Evolutionary conservation across 2,888 invertebrate species (phyloP), one percentile per base, ranked within the genome.

Genomic region (Eurytoma californica): DNA sequence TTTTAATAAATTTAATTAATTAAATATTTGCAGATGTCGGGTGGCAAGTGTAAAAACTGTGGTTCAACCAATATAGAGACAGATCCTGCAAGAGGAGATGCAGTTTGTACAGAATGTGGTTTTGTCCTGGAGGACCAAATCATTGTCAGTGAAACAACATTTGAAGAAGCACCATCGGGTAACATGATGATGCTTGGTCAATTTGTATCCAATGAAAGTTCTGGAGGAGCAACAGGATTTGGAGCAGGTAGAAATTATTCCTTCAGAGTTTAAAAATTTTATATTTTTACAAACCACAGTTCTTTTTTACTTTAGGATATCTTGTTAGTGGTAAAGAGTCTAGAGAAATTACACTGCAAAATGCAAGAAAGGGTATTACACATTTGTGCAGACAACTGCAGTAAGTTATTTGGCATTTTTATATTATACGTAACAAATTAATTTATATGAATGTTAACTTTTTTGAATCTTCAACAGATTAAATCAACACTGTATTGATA

Each of bases 101-200:
- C 96, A 13, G 97, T 98, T 0, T 99, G 99, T 90, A 98, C 97
- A 39, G 95, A 94, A 87, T 99, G 99, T 91, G 99, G 99, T 39
- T 95, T 96, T 9, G 99, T 99, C 1, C 91, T 99, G 18, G 98
- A 99, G 89, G 98, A 98, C 87, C 97, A 96, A 86, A 95, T 97
- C 74, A 99, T 99, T 87, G 98, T 99, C 30, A 96, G 97, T 2
- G 98, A 99, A 90, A 95, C 98, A 30, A 97, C 98, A 90, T 99
- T 98, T 88, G 96, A 97, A 90, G 99, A 99, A 90, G 95, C 95
- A 88, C 94, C 96, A 12, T 95, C 95, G 87, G 98, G 98, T 39
- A 96, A 95, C 13, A 93, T 95, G 68, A 95, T 95, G 80, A 96
- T 97, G 18, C 94, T 98, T 82, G 98, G 98, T 47, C 97, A 97